Percentiles rank a stretch among this genome's conserved stretches.
Evolutionary conservation across 2,797 vertebrate species (phyloP).

Genomic region (Ceryle rudis): DNA sequence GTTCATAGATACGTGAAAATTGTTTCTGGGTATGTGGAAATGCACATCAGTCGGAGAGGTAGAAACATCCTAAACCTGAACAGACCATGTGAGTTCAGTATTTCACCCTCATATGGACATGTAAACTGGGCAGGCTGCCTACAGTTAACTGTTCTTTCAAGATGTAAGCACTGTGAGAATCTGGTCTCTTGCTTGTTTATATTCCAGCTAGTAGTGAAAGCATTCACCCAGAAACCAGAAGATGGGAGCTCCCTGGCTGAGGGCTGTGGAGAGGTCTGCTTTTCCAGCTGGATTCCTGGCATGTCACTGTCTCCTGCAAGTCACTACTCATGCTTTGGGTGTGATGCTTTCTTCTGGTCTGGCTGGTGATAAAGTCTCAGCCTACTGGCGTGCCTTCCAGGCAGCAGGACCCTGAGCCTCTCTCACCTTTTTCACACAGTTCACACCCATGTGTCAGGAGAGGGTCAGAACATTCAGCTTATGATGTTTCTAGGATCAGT

Average conservation of each 20-base stretch:
- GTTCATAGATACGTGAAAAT: not conserved
- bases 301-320: not conserved
- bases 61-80: not conserved
- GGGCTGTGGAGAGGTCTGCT: not conserved
- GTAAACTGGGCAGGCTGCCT: not conserved
- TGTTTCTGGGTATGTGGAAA: not conserved
- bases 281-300: not conserved
- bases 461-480: not conserved
- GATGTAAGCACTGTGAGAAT: not conserved
- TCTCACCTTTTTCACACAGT: rapidly evolving
- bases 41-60: not conserved
- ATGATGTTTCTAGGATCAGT: not conserved
- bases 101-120: not conserved
- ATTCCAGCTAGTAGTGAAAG: slow-evolving; percentile 2
- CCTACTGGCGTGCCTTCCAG: rapidly evolving
- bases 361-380: not conserved
- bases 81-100: not conserved
- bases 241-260: not conserved
- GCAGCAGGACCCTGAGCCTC: not conserved
- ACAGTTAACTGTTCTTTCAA: not conserved
- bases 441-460: not conserved
- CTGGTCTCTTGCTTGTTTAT: slow-evolving; percentile 17
- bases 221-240: not conserved
- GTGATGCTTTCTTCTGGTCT: not conserved
- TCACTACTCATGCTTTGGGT: rapidly evolving